A percentile compares a stretch with the other conserved stretches of the same genome.
Conservation (phyloP, 2,113 vertebrate genomes). For the Sitta europaea region DNA sequence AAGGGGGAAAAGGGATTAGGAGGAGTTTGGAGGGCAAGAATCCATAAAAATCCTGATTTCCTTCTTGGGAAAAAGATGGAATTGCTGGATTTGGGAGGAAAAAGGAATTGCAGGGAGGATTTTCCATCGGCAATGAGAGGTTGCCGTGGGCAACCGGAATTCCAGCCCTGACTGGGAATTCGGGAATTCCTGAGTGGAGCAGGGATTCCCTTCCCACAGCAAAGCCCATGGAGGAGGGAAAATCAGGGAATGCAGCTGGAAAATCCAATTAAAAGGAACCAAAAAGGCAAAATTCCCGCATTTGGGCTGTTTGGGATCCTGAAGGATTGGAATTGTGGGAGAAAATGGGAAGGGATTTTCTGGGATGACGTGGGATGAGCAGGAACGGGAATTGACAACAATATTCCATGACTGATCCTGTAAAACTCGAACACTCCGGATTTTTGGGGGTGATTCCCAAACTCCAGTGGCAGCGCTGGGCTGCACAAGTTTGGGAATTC, state of each 20-base stretch:
- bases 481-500: neutral
- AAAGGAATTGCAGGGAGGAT: neutral
- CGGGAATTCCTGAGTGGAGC: neutral
- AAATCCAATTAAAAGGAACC: neutral
- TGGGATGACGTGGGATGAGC: neutral
- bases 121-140: neutral
- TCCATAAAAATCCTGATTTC: neutral
- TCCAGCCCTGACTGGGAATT: neutral
- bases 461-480: accelerated
- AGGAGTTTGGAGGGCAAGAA: neutral
- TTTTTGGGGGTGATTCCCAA: neutral
- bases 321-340: neutral
- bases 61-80: neutral
- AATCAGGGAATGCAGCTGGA: neutral
- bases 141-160: constrained; percentile 23
- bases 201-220: constrained; percentile 37
- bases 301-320: neutral
- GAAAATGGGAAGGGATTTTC: neutral
- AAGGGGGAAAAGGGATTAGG: neutral
- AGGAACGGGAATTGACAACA: neutral
- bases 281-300: neutral
- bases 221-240: neutral
- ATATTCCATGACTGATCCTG: neutral
- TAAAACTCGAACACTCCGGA: neutral
- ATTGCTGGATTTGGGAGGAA: neutral